phyloP scores from a whole-genome alignment of 2,797 vertebrate species.

The Channallabes apus region DNA sequence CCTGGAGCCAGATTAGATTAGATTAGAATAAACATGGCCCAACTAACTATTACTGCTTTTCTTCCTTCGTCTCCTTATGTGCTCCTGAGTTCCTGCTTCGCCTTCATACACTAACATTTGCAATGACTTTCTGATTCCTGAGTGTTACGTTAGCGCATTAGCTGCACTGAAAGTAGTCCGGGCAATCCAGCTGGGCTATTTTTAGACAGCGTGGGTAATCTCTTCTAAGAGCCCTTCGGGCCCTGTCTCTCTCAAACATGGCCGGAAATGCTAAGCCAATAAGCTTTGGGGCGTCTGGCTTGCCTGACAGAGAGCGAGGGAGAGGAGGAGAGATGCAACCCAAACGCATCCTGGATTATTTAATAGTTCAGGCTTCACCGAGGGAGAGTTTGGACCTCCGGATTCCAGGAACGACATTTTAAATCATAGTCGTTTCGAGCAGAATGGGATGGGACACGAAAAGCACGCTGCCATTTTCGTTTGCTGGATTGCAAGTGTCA shows the following conservation, averaged over 20 bases:
- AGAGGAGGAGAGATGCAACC: conserved; percentile 43
- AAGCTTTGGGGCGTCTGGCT: conserved; percentile 71
- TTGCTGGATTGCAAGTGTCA: conserved; percentile 3
- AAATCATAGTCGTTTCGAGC: conserved; percentile 14
- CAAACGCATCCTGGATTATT: conserved; percentile 65
- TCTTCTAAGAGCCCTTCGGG: conserved; percentile 88
- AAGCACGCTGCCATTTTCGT: not conserved
- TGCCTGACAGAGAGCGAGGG: conserved; percentile 18
- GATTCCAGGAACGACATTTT: conserved; percentile 52
- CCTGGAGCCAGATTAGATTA: not conserved
- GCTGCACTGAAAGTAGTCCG: conserved; percentile 57
- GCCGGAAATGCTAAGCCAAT: conserved; percentile 93
- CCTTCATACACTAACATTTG: not conserved
- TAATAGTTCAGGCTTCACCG: conserved; percentile 58
- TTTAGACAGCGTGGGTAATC: conserved; percentile 92
- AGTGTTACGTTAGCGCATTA: conserved; percentile 58
- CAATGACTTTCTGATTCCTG: conserved; percentile 12
- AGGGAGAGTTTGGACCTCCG: conserved; percentile 51
- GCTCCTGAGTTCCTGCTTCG: not conserved
- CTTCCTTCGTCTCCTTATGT: not conserved
- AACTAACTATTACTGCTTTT: not conserved
- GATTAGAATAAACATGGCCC: not conserved
- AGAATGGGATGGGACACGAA: conserved; percentile 11
- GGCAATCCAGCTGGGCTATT: conserved; percentile 79
- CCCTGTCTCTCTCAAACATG: conserved; percentile 90